Evolutionary conservation across 2,797 vertebrate species (phyloP).

Genomic region (Anguilla pacifica): DNA sequence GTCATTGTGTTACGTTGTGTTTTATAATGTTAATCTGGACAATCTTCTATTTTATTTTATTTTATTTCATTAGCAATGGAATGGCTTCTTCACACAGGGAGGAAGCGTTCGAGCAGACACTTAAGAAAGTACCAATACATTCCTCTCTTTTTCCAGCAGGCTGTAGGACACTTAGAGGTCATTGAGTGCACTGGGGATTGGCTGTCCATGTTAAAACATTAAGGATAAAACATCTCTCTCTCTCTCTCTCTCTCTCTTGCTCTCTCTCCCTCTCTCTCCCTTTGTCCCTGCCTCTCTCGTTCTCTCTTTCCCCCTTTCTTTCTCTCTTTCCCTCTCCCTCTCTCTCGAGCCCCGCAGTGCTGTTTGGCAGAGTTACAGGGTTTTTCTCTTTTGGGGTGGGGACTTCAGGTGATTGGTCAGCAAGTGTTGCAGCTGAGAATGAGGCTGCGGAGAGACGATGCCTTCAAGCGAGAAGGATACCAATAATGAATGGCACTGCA

Average conservation of each 20-base stretch:
- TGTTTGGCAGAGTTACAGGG: slow-evolving; percentile 1
- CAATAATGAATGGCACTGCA: slow-evolving; percentile 6
- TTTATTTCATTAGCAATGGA: no score
- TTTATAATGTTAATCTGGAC: no score
- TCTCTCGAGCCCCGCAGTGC: slow-evolving; percentile 5
- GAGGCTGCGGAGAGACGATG: neutral
- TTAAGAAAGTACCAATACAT: neutral
- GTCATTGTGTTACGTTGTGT: no score
- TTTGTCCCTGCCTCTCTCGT: neutral
- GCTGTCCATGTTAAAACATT: neutral
- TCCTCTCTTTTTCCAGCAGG: neutral
- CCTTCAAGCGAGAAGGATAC: neutral
- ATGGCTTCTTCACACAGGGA: neutral
- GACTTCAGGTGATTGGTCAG: slow-evolving; percentile 13
- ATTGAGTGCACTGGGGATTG: neutral
- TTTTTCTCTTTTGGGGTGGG: neutral
- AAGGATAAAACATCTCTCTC: neutral
- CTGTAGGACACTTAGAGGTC: neutral
- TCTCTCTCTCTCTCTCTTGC: neutral
- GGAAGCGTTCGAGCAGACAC: neutral
- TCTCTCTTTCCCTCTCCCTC: neutral
- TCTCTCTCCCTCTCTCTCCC: slow-evolving; percentile 19
- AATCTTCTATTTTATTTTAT: no score
- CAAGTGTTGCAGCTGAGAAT: neutral
- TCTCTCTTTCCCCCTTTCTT: neutral